Conservation (phyloP, 2,888 invertebrate genomes). For the Protonemura montana region DNA sequence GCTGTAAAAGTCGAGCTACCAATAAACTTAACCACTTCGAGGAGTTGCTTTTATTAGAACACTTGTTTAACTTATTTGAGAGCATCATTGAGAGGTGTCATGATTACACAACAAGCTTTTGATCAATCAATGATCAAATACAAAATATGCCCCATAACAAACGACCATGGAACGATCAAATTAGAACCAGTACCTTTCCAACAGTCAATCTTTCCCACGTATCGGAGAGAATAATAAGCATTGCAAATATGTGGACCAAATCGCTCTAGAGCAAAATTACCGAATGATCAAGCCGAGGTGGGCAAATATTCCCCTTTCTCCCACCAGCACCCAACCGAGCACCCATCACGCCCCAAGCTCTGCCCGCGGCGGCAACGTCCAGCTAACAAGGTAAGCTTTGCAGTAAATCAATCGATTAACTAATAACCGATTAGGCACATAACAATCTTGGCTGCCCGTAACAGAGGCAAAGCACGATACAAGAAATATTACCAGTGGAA, state of each 20-base stretch:
- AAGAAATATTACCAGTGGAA: not conserved
- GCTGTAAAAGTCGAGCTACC: not conserved
- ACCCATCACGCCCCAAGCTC: not conserved
- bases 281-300: not conserved
- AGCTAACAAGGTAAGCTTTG: not conserved
- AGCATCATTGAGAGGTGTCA: not conserved
- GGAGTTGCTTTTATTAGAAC: not conserved
- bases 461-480: not conserved
- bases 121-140: not conserved
- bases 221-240: not conserved
- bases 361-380: not conserved
- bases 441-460: not conserved
- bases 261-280: not conserved
- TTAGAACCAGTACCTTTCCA: not conserved
- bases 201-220: not conserved
- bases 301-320: not conserved
- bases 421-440: conserved; percentile 12
- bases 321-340: not conserved
- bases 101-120: not conserved
- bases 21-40: not conserved
- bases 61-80: not conserved
- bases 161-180: not conserved
- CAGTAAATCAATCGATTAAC: not conserved
- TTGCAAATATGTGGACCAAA: not conserved
- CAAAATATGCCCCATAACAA: not conserved